These are phyloP conservation scores for Notamacropus eugenii DNA, from an alignment of 2,797 vertebrate species.

Conservation along the genomic window DNA sequence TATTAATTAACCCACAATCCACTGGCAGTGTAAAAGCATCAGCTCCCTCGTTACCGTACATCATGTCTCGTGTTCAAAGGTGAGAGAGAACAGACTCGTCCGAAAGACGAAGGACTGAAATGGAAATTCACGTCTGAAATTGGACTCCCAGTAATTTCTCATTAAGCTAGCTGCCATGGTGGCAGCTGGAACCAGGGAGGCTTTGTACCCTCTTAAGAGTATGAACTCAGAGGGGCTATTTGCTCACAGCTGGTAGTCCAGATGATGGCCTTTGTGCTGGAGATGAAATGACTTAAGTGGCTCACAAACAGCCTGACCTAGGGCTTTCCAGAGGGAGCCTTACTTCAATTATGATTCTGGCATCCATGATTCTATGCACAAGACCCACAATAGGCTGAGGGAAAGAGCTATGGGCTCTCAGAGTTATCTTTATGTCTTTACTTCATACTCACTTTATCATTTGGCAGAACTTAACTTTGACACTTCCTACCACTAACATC, in stretches of 20 bases:
- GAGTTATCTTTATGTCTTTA: constrained; percentile 41
- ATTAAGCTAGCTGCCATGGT: neutral
- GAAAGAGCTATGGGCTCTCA: constrained; percentile 28
- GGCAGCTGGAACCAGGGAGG: neutral
- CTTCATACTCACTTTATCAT: constrained; percentile 5
- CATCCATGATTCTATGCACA: constrained; percentile 21
- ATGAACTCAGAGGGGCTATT: neutral
- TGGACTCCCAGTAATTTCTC: constrained; percentile 32
- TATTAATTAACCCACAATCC: constrained; percentile 72
- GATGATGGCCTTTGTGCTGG: constrained; percentile 40
- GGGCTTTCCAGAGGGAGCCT: neutral
- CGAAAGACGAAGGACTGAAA: constrained; percentile 31
- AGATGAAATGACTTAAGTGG: constrained; percentile 25
- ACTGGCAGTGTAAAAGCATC: constrained; percentile 60
- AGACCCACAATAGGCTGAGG: constrained; percentile 35
- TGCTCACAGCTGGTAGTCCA: constrained; percentile 56
- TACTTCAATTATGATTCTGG: constrained; percentile 29
- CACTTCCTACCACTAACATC: neutral
- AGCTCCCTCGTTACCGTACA: constrained; percentile 63
- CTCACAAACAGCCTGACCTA: constrained; percentile 4
- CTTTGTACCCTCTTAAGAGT: neutral
- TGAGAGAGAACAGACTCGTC: constrained; percentile 44
- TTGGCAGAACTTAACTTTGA: constrained; percentile 45
- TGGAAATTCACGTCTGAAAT: constrained; percentile 50
- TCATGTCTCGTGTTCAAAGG: constrained; percentile 51